phyloP scores from a whole-genome alignment of 35 echinoderm and acorn worm genomes.

The Nesometra sesokonis region DNA sequence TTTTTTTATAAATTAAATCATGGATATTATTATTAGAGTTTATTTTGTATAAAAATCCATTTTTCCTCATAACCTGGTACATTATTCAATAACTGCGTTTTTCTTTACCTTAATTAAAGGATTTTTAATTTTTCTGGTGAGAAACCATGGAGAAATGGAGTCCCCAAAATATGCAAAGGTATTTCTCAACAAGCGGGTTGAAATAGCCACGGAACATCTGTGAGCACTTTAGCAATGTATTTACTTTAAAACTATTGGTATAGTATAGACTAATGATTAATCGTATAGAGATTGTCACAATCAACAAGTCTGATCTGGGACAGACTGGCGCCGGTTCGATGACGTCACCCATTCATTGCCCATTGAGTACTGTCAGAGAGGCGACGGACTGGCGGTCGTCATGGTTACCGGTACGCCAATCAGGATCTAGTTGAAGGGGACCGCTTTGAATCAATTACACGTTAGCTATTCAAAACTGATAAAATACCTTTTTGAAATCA shows the following conservation, averaged over 20 bases:
- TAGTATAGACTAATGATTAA: conserved; percentile 15
- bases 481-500: conserved; percentile 16
- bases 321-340: background rate
- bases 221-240: background rate
- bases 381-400: conserved; percentile 14
- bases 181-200: background rate
- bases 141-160: too few relatives aligned
- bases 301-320: conserved; percentile 1
- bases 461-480: background rate
- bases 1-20: too few relatives aligned
- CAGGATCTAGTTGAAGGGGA: conserved; percentile 7
- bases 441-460: conserved; percentile 12
- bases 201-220: background rate
- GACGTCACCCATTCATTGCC: conserved; percentile 27
- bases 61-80: too few relatives aligned
- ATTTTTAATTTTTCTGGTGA: too few relatives aligned
- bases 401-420: conserved; percentile 1
- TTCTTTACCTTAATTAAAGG: too few relatives aligned
- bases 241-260: background rate
- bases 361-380: conserved; percentile 15
- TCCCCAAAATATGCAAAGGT: background rate
- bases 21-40: too few relatives aligned
- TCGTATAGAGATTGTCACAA: background rate
- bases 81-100: too few relatives aligned
- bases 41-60: too few relatives aligned